Evolutionary conservation across 2,113 vertebrate genomes (phyloP).

Genomic region (Donacobius atricapilla): DNA sequence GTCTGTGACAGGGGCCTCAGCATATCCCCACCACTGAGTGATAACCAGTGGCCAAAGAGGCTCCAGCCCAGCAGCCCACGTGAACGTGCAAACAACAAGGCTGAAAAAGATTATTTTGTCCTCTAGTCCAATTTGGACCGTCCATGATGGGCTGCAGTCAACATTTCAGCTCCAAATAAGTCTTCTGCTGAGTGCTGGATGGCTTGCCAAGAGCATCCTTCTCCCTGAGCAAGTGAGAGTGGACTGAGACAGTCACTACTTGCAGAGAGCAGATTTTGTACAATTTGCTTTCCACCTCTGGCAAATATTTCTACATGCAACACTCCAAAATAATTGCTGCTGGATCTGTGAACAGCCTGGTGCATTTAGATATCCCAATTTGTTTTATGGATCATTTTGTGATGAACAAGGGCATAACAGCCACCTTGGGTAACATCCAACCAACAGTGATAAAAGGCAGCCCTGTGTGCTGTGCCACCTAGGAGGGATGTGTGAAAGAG

Average conservation of each 20-base stretch:
- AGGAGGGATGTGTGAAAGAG: slow-evolving; percentile 30
- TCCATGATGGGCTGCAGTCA: not conserved
- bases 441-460: slow-evolving; percentile 40
- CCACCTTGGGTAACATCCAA: slow-evolving; percentile 38
- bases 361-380: slow-evolving; percentile 42
- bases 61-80: not conserved
- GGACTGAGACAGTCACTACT: not conserved
- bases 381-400: slow-evolving; percentile 54
- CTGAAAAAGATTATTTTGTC: not conserved
- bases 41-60: not conserved
- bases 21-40: not conserved
- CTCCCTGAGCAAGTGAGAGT: not conserved
- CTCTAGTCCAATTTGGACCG: not conserved
- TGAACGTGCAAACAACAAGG: not conserved
- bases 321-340: slow-evolving; percentile 33
- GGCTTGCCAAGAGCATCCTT: not conserved
- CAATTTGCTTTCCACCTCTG: slow-evolving; percentile 32
- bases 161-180: not conserved
- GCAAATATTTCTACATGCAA: not conserved
- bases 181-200: not conserved
- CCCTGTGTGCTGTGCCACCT: slow-evolving; percentile 4
- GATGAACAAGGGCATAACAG: slow-evolving; percentile 51
- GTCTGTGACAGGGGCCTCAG: not conserved
- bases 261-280: not conserved
- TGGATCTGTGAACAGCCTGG: slow-evolving; percentile 38